A percentile compares a stretch with the other conserved stretches of the same genome.
phyloP scores from a whole-genome alignment of 2,888 invertebrate genomes.

The Molorchus minor region DNA sequence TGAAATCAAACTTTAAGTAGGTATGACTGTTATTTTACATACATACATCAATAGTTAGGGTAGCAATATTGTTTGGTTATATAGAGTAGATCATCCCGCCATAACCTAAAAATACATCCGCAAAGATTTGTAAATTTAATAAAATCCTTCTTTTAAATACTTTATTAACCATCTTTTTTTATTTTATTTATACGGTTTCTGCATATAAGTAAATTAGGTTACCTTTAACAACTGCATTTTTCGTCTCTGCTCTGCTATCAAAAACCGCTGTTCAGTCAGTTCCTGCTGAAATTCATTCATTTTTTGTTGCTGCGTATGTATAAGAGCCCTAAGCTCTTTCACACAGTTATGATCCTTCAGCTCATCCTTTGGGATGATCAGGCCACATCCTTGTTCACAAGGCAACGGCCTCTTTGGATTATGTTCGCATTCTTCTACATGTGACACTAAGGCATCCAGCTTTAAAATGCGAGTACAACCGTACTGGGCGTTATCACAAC shows the following conservation, averaged over 20 bases:
- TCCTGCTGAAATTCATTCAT: constrained; percentile 88
- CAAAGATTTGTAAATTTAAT: no score
- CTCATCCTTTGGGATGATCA: constrained; percentile 95
- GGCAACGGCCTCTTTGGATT: constrained; percentile 94
- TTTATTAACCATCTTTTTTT: no score
- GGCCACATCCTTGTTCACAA: constrained; percentile 93
- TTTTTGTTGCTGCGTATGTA: constrained; percentile 87
- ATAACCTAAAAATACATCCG: no score
- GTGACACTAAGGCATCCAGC: constrained; percentile 84
- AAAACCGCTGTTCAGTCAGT: constrained; percentile 84
- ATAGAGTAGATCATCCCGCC: no score
- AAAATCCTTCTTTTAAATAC: no score
- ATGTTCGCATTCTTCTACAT: constrained; percentile 90
- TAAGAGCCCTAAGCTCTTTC: constrained; percentile 82
- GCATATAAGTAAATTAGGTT: constrained; percentile 31
- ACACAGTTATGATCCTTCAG: constrained; percentile 94
- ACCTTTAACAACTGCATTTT: constrained; percentile 89
- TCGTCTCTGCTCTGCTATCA: constrained; percentile 88
- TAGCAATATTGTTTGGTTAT: no score
- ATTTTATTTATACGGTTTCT: no score
- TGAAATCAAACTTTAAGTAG: no score
- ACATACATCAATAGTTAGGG: no score
- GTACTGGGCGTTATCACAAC: constrained; percentile 89
- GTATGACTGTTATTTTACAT: no score
- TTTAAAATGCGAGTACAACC: constrained; percentile 88